These are phyloP conservation scores for Pelmatolapia mariae DNA, from an alignment of 2,113 vertebrate species.

Conservation along the genomic window DNA sequence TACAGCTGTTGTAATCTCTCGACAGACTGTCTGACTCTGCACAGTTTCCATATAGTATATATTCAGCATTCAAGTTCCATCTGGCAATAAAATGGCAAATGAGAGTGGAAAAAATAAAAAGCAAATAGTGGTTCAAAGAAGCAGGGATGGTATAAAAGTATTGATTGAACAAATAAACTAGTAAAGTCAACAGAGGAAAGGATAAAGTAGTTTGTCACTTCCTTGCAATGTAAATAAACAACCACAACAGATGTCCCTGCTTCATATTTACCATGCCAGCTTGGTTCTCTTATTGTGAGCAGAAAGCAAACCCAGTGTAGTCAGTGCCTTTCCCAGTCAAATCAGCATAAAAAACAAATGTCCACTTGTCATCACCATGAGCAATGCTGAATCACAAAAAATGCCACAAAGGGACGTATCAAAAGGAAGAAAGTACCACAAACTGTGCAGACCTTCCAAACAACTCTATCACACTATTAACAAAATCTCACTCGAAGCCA, in stretches of 20 bases:
- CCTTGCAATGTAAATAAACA: constrained; percentile 51
- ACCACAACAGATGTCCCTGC: constrained; percentile 34
- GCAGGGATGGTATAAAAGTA: constrained; percentile 13
- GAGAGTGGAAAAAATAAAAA: background rate
- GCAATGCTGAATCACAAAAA: constrained; percentile 11
- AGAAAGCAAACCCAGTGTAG: background rate
- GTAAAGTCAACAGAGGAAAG: constrained; percentile 39
- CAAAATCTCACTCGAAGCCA: background rate
- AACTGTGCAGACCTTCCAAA: background rate
- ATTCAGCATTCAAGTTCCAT: background rate
- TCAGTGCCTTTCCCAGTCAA: background rate
- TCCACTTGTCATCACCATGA: background rate
- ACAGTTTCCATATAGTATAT: background rate
- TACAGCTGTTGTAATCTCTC: background rate
- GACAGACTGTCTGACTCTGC: background rate
- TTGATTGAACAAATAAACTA: constrained; percentile 49
- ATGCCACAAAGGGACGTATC: background rate
- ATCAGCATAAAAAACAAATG: background rate
- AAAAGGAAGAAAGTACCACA: background rate
- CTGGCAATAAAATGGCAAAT: background rate
- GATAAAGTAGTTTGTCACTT: constrained; percentile 35
- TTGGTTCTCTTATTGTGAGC: background rate
- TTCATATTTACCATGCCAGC: background rate
- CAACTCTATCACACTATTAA: background rate
- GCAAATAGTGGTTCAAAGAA: background rate